These are phyloP conservation scores for Pocillopora verrucosa DNA, from an alignment of 64 coral and sea anemone genomes.

Conservation along the genomic window DNA sequence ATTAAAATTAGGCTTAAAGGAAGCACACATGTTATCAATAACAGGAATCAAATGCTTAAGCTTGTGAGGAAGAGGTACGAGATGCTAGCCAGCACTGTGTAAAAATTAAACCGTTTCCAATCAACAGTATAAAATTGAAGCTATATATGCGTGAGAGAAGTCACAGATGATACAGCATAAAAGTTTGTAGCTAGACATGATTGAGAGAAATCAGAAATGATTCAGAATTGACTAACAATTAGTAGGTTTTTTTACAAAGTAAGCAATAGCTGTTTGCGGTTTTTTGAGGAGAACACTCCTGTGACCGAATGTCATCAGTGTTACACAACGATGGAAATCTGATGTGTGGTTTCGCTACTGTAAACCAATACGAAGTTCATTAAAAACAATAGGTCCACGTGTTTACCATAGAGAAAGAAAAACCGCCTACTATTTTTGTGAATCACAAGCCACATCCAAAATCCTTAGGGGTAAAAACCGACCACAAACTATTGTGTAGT, in stretches of 20 bases:
- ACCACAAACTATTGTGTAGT: background rate
- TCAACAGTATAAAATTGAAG: no score
- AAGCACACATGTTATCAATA: no score
- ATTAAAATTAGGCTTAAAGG: no score
- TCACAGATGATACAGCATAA: background rate
- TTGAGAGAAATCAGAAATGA: no score
- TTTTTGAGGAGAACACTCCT: background rate
- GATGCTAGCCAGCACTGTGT: no score
- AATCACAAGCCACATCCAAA: background rate
- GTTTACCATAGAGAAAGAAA: background rate
- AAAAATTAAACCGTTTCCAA: no score
- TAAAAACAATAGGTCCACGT: background rate
- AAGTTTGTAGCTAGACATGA: no score
- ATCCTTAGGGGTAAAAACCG: background rate
- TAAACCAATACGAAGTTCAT: background rate
- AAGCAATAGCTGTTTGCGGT: background rate
- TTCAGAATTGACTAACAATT: background rate
- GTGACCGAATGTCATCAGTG: background rate
- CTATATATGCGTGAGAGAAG: no score
- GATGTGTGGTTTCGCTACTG: background rate
- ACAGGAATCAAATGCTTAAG: no score
- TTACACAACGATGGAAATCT: background rate
- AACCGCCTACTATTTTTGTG: background rate
- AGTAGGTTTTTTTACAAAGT: no score
- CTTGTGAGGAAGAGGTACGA: no score